A percentile compares a stretch with the other conserved stretches of the same genome.
Conservation (phyloP, 2,797 vertebrate species). For the Hippopotamyrus pictus region DNA sequence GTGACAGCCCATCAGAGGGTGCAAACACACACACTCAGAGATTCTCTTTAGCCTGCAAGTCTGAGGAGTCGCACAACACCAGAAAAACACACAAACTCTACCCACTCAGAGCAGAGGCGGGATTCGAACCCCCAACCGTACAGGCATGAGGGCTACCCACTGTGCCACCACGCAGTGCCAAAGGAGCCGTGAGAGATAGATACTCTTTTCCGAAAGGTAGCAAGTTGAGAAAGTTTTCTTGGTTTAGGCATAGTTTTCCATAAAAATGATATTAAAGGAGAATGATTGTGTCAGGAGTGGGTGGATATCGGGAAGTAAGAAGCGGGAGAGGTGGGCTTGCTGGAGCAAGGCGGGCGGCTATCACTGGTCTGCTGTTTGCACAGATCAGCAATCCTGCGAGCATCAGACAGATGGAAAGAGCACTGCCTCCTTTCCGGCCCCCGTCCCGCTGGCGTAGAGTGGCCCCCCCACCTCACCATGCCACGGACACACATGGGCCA, state of each 20-base stretch:
- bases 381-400: neutral
- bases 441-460: neutral
- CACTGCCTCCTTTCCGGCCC: neutral
- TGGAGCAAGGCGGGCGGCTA: neutral
- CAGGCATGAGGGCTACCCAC: neutral
- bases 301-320: neutral
- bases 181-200: neutral
- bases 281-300: neutral
- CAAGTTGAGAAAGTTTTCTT: neutral
- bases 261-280: neutral
- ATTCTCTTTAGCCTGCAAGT: neutral
- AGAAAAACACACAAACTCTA: neutral
- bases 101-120: neutral
- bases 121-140: neutral
- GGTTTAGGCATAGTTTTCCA: neutral
- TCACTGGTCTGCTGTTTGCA: neutral
- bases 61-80: neutral
- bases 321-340: neutral
- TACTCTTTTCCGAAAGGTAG: neutral
- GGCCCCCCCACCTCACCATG: slow-evolving; percentile 2
- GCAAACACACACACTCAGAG: neutral
- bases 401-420: slow-evolving; percentile 13
- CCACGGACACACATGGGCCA: neutral
- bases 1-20: neutral
- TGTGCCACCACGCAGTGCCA: neutral